These are phyloP conservation scores for Spodoptera exigua DNA, from an alignment of 2,888 invertebrate species.

Conservation along the genomic window DNA sequence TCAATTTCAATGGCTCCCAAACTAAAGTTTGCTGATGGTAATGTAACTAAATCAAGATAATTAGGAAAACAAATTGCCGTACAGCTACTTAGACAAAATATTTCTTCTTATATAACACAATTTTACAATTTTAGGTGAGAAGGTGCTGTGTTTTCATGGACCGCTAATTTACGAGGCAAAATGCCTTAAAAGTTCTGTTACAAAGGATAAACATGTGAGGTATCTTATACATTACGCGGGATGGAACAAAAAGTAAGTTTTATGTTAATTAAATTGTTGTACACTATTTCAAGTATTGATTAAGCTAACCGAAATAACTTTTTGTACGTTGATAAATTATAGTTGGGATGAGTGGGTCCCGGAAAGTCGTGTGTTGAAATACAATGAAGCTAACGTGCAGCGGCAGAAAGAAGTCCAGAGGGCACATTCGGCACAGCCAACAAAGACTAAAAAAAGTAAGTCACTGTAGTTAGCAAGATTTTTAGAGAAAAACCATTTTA, in stretches of 20 bases:
- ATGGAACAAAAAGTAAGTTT: slow-evolving; percentile 98
- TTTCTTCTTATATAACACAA: neutral
- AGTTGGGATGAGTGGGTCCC: slow-evolving; percentile 98
- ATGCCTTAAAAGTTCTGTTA: slow-evolving; percentile 94
- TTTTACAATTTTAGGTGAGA: slow-evolving; percentile 91
- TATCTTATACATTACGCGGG: slow-evolving; percentile 99
- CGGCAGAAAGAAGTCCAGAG: slow-evolving; percentile 95
- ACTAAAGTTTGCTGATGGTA: slow-evolving; percentile 93
- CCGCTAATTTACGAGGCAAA: slow-evolving; percentile 99
- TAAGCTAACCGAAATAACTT: too few relatives aligned
- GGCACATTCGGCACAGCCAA: slow-evolving; percentile 93
- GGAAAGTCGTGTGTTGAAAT: slow-evolving; percentile 96
- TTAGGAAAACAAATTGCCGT: neutral
- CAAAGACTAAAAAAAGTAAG: slow-evolving; percentile 91
- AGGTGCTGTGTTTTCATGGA: slow-evolving; percentile 98
- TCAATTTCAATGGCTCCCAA: slow-evolving; percentile 88
- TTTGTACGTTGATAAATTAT: slow-evolving; percentile 56
- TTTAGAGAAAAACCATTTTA: neutral
- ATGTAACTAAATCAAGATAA: too few relatives aligned
- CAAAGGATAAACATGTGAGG: slow-evolving; percentile 95
- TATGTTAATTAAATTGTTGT: neutral
- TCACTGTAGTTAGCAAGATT: neutral
- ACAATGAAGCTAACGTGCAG: slow-evolving; percentile 96
- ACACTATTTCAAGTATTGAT: neutral
- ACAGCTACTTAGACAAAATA: neutral